Conservation (phyloP, 2,888 invertebrate genomes). For the Apocheima hispidaria region DNA sequence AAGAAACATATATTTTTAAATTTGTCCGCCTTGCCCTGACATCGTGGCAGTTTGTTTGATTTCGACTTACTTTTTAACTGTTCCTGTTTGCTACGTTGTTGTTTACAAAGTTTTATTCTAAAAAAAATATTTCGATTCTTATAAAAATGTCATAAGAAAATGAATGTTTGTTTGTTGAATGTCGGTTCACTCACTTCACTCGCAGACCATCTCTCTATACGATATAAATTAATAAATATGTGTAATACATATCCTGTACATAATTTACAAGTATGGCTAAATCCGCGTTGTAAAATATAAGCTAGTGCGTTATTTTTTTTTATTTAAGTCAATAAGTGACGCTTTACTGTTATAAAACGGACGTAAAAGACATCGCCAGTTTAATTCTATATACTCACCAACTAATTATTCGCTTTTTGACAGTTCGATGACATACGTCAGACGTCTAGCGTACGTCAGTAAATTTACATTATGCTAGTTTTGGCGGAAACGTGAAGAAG, state of each 20-base stretch:
- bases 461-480: too few relatives aligned
- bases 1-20: too few relatives aligned
- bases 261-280: conserved; percentile 46
- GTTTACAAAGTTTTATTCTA: too few relatives aligned
- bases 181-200: not conserved
- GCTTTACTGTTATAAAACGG: conserved; percentile 22
- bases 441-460: too few relatives aligned
- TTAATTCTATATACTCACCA: not conserved
- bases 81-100: too few relatives aligned
- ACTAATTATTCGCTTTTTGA: not conserved
- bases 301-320: conserved; percentile 31
- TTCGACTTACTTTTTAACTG: too few relatives aligned
- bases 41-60: too few relatives aligned
- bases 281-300: conserved; percentile 32
- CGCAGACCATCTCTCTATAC: conserved; percentile 6
- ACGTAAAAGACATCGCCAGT: not conserved
- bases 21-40: too few relatives aligned
- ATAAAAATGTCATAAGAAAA: too few relatives aligned
- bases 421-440: too few relatives aligned
- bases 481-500: too few relatives aligned
- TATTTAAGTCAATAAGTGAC: conserved; percentile 37
- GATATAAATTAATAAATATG: conserved; percentile 27
- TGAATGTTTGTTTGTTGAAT: not conserved
- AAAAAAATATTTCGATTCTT: too few relatives aligned
- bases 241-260: conserved; percentile 67